These are phyloP conservation scores for Peromyscus maniculatus DNA, from an alignment of 2,113 vertebrate species.

Conservation along the genomic window DNA sequence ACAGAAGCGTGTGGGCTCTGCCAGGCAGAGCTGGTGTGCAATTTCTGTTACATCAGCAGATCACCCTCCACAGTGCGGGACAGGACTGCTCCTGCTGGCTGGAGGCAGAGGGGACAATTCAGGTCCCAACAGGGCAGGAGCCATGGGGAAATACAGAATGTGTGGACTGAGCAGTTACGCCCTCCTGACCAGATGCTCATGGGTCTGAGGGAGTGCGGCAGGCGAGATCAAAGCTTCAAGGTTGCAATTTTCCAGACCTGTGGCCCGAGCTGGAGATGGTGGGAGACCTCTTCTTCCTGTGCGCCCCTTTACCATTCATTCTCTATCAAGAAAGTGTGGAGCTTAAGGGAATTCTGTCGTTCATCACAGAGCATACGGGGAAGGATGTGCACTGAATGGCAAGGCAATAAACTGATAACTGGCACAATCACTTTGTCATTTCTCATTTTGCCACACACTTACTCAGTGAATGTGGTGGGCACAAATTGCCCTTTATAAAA, in stretches of 20 bases:
- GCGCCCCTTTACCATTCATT: fast-evolving
- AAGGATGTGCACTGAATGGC: background rate
- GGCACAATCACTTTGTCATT: background rate
- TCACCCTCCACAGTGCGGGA: too few species aligned
- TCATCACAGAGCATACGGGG: background rate
- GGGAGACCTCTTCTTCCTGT: background rate
- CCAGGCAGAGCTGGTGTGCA: background rate
- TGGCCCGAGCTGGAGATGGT: background rate
- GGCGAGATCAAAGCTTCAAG: background rate
- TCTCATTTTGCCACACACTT: background rate
- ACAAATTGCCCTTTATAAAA: background rate
- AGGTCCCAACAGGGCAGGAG: background rate
- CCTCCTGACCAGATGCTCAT: background rate
- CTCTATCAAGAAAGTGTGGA: background rate
- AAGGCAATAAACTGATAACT: background rate
- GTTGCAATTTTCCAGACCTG: background rate
- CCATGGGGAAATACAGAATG: fast-evolving
- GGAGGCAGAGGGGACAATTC: background rate
- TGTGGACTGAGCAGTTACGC: background rate
- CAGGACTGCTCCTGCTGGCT: background rate
- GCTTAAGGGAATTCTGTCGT: background rate
- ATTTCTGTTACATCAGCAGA: background rate
- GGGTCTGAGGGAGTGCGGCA: background rate
- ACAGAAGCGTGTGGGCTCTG: background rate
- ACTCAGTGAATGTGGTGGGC: background rate